These are phyloP conservation scores for Trilocha varians DNA, from an alignment of 2,888 invertebrate species.

Conservation along the genomic window DNA sequence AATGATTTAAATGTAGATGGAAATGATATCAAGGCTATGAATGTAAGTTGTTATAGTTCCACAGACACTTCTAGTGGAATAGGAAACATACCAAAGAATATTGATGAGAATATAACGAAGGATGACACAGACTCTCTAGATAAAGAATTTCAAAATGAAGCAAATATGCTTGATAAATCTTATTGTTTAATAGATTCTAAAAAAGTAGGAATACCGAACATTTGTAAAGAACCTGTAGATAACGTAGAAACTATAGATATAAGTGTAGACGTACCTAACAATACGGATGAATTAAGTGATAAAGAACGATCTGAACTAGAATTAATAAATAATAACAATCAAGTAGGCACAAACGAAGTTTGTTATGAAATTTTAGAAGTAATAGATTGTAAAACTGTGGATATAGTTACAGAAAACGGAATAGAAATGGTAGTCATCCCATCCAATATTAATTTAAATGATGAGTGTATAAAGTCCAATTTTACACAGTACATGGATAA, in stretches of 20 bases:
- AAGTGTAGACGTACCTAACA: neutral
- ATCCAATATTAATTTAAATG: conserved; percentile 2
- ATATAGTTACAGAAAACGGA: neutral
- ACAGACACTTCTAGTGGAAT: neutral
- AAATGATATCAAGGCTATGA: neutral
- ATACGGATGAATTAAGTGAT: neutral
- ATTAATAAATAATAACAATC: neutral
- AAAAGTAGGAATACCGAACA: neutral
- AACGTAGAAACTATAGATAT: neutral
- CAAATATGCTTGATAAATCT: neutral
- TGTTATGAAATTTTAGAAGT: neutral
- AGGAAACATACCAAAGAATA: neutral
- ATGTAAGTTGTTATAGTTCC: neutral
- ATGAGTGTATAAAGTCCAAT: conserved; percentile 6
- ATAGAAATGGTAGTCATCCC: conserved; percentile 20
- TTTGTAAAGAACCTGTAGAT: neutral
- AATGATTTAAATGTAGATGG: neutral
- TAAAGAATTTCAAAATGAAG: conserved; percentile 2
- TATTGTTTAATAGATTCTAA: neutral
- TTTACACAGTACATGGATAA: conserved; percentile 32
- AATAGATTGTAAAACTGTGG: neutral
- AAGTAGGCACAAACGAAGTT: neutral
- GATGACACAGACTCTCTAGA: neutral
- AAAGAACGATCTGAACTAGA: neutral
- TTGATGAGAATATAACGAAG: neutral